A percentile compares a stretch with the other conserved stretches of the same genome.
Conservation (phyloP, 2,888 invertebrate genomes). For the Tetragnatha montana region DNA sequence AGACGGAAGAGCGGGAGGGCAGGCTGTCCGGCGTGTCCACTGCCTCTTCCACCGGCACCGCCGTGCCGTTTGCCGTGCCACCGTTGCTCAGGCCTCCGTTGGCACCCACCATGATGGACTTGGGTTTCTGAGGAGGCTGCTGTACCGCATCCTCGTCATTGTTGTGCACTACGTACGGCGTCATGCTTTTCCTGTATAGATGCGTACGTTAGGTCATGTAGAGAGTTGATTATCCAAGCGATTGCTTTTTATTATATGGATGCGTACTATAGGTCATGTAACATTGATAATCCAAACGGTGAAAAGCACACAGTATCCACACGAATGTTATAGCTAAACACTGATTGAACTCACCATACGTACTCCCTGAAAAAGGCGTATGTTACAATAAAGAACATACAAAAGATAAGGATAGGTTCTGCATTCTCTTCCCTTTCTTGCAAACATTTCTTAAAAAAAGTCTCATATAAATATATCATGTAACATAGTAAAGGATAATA, state of each 20-base stretch:
- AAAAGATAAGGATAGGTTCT: no score
- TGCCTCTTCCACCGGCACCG: slow-evolving; percentile 32
- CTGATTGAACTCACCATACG: no score
- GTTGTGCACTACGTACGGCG: slow-evolving; percentile 66
- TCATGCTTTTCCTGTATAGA: slow-evolving; percentile 36
- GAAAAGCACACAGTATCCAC: no score
- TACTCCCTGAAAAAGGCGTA: no score
- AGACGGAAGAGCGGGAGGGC: slow-evolving; percentile 66
- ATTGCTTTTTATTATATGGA: no score
- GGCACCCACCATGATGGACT: slow-evolving; percentile 62
- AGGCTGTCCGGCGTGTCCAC: slow-evolving; percentile 67
- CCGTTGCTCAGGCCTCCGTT: slow-evolving; percentile 43
- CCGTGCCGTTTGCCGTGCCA: slow-evolving; percentile 30
- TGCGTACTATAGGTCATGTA: no score
- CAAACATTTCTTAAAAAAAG: no score
- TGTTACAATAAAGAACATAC: no score
- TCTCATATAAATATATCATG: no score
- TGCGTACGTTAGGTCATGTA: neutral
- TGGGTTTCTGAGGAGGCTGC: slow-evolving; percentile 57
- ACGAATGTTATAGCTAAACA: no score
- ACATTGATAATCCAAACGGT: neutral
- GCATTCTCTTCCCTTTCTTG: neutral
- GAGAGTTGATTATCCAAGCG: neutral
- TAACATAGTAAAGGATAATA: no score
- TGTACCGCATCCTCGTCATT: slow-evolving; percentile 32